Conservation (phyloP, 2,797 vertebrate species). For the Podarcis siculus region DNA sequence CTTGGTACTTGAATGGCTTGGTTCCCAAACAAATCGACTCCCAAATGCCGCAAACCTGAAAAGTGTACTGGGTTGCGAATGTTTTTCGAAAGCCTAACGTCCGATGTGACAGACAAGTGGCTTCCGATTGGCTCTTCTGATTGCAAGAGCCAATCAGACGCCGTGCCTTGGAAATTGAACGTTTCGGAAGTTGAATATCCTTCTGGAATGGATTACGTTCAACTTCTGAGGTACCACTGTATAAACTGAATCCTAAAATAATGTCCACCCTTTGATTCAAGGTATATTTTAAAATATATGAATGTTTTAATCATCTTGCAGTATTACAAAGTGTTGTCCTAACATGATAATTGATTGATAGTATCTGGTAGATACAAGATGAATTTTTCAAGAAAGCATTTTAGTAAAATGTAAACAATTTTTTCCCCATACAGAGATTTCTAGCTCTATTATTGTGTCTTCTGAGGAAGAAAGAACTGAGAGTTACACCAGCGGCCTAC, state of each 20-base stretch:
- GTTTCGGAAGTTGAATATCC: no score
- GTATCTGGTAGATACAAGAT: constrained; percentile 31
- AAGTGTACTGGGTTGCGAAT: no score
- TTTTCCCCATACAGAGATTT: constrained; percentile 88
- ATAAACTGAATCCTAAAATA: constrained; percentile 36
- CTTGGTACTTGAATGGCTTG: no score
- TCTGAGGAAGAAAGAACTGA: constrained; percentile 87
- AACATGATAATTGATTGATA: neutral
- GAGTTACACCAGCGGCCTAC: constrained; percentile 85
- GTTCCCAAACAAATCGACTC: no score
- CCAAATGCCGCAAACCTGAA: no score
- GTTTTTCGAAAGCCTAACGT: no score
- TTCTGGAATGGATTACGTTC: no score
- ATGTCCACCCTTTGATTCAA: constrained; percentile 22
- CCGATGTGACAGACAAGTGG: no score
- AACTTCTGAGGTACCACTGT: no score
- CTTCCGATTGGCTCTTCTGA: no score
- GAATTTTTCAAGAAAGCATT: constrained; percentile 37
- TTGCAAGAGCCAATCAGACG: no score
- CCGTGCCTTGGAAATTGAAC: no score
- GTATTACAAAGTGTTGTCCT: neutral
- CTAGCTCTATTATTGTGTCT: constrained; percentile 87
- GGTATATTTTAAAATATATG: neutral
- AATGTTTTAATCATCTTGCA: constrained; percentile 24
- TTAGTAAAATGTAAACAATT: constrained; percentile 71